Conservation (phyloP, 2,888 invertebrate genomes). For the Lasioglossum pauxillum region DNA sequence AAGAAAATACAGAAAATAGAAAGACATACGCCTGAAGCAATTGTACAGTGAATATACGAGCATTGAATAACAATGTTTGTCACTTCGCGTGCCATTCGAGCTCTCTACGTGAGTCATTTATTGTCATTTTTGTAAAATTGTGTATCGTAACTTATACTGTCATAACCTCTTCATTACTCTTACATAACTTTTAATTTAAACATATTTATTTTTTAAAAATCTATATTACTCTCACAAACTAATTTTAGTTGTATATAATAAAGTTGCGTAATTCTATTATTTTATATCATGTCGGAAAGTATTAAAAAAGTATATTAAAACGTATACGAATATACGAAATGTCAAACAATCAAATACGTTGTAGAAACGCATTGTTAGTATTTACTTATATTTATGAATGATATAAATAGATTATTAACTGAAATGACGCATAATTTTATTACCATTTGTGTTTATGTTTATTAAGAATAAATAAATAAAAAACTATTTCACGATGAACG, state of each 20-base stretch:
- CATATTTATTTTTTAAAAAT: slow-evolving; percentile 26
- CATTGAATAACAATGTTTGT: slow-evolving; percentile 50
- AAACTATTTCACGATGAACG: not conserved
- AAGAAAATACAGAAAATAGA: slow-evolving; percentile 16
- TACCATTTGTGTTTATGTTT: not conserved
- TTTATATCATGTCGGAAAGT: not conserved
- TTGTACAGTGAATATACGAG: slow-evolving; percentile 21
- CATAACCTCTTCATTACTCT: slow-evolving; percentile 55
- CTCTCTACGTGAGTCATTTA: slow-evolving; percentile 58
- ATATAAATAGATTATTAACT: not conserved
- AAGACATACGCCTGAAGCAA: not conserved
- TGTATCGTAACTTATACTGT: not conserved
- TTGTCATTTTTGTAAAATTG: not conserved
- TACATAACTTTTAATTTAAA: slow-evolving; percentile 46
- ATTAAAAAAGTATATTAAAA: not conserved
- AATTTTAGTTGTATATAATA: not conserved
- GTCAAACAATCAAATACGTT: slow-evolving; percentile 16
- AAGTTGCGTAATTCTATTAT: not conserved
- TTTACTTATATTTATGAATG: not conserved
- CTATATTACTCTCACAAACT: not conserved
- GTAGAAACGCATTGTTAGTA: not conserved
- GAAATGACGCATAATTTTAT: slow-evolving; percentile 6
- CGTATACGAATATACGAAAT: not conserved
- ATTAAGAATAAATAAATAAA: not conserved
- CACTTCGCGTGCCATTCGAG: slow-evolving; percentile 44